Base-by-base conservation (phyloP, 1,140 invertebrate genomes). In the Drosophila subpulchrella region DNA sequence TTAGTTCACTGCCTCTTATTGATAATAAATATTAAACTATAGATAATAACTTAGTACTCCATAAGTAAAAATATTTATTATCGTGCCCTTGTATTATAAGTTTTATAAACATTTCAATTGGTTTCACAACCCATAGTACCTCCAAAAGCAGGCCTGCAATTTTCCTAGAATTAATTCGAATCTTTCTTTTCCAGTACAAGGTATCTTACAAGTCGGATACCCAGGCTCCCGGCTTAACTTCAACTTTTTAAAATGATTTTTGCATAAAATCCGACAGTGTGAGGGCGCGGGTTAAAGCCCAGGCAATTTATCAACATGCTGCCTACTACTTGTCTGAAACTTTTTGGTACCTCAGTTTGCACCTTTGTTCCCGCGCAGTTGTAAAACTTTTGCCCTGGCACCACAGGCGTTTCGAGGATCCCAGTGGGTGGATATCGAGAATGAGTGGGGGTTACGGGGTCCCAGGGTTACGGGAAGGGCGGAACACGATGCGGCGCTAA, bases 401-500 rank as follows among this genome's bases (percentile, higher is more conserved):
- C 82, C 82, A 75, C 83, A 67, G 82, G 83, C 82, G 70, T 60
- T 44, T 38, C 62, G 62, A 59, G 50, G 58, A 67, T 57, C 60
- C 57, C 38, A 51, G 67, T 55, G 51, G 67, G 62, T 70, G 67
- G 34, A 24, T 13, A 6, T 12, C 1, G 15, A 11, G 34, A 34
- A 24, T 7, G 4, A 24, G 6, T 11, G 58, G 20, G 15, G 20
- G 15, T 4, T 13, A 15, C 0, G 36, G 27, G 8, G 3, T 8
- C n/a, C 39, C 13, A 4, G 10, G 10, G 24, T 47, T n/a, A 47
- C 5, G 41, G 60, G 24, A 57, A 46, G n/a, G 60, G 46, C 60
- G 66, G 53, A 80, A 84, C 84, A 89, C 81, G 84, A 89, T 77
- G 77, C 79, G 83, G 84, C 84, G 84, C 84, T 89, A 89, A 89